Conservation (phyloP, 2,888 invertebrate species). For the Thereva nobilitata region DNA sequence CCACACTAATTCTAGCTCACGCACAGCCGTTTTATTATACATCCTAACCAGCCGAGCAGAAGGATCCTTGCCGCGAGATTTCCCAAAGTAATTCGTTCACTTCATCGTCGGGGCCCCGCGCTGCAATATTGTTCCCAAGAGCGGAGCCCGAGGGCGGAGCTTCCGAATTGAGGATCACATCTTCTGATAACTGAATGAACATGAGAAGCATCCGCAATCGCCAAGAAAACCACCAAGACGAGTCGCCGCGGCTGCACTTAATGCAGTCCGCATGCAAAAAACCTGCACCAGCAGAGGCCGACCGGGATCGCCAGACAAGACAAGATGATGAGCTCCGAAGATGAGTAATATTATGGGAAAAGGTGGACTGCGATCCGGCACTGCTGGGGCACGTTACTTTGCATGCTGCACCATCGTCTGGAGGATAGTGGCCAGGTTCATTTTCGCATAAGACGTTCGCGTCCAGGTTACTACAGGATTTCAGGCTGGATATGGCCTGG, state of each 20-base stretch:
- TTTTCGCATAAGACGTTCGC: background rate
- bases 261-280: constrained; percentile 44
- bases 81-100: constrained; percentile 26
- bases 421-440: background rate
- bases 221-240: constrained; percentile 7
- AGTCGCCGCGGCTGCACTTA: constrained; percentile 39
- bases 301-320: constrained; percentile 23
- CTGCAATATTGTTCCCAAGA: constrained; percentile 30
- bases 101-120: constrained; percentile 19
- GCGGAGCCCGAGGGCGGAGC: constrained; percentile 54
- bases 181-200: constrained; percentile 44
- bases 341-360: constrained; percentile 36
- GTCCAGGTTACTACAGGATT: constrained; percentile 10
- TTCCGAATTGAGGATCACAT: constrained; percentile 54
- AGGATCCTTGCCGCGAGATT: background rate
- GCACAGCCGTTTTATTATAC: constrained; percentile 26
- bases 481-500: no score
- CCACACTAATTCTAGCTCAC: constrained; percentile 32
- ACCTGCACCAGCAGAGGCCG: constrained; percentile 3
- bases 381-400: constrained; percentile 22
- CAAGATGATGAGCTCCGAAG: constrained; percentile 26
- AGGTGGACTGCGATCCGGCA: background rate
- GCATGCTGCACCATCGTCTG: constrained; percentile 27
- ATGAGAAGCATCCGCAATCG: constrained; percentile 43
- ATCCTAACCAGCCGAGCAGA: constrained; percentile 4